Percentiles rank a stretch among this genome's conserved stretches.
These are phyloP conservation scores for Prunella strophiata DNA, from an alignment of 2,797 vertebrate genomes.

Conservation along the genomic window DNA sequence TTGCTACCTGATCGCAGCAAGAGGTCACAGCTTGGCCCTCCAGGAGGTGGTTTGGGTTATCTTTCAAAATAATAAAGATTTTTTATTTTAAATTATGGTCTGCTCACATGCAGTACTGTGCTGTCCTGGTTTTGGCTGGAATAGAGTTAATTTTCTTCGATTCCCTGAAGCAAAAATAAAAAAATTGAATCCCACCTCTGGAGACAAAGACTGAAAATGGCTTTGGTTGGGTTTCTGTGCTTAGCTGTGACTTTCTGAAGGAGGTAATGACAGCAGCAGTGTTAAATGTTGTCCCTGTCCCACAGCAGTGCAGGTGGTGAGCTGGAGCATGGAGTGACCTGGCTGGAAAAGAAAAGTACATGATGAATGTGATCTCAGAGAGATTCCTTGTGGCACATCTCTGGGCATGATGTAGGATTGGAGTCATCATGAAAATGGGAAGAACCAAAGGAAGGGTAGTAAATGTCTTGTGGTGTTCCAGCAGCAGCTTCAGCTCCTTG, in stretches of 20 bases:
- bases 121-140: background rate
- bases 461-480: background rate
- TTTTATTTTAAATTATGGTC: background rate
- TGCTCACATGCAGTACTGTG: background rate
- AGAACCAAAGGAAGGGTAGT: background rate
- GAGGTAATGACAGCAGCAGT: background rate
- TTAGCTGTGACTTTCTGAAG: background rate
- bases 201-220: background rate
- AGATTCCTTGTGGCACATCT: background rate
- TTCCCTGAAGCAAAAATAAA: background rate
- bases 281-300: background rate
- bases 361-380: background rate
- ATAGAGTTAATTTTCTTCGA: background rate
- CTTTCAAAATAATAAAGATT: background rate
- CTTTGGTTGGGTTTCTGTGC: background rate
- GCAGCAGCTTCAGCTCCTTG: background rate
- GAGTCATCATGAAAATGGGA: background rate
- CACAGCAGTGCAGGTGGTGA: background rate
- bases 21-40: background rate
- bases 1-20: background rate
- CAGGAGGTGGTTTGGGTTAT: background rate
- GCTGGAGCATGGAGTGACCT: background rate
- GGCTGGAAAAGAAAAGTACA: background rate
- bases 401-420: rapidly evolving
- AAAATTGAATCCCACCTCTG: rapidly evolving